phyloP scores from a whole-genome alignment of 2,113 vertebrate species.

The Raja brachyura region DNA sequence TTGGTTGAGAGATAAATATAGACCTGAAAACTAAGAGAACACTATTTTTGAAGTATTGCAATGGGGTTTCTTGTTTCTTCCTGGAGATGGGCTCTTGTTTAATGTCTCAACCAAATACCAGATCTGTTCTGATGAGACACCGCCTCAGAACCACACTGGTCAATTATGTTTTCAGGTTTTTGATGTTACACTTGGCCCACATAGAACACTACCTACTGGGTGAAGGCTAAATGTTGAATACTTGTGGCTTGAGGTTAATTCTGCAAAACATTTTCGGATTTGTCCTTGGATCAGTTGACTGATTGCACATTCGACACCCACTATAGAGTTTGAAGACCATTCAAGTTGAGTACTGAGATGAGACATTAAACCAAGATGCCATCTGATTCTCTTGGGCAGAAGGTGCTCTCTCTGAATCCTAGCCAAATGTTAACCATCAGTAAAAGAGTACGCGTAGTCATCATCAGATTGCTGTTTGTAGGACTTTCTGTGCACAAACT shows the following conservation, averaged over 20 bases:
- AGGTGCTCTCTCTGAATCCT: too few species aligned
- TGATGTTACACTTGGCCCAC: not conserved
- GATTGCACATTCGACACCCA: too few species aligned
- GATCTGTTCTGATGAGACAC: not conserved
- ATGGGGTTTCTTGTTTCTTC: not conserved
- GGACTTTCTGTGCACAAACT: too few species aligned
- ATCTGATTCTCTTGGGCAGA: too few species aligned
- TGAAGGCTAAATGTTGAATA: not conserved
- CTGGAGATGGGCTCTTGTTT: not conserved
- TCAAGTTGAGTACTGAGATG: too few species aligned
- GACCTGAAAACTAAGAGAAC: not conserved
- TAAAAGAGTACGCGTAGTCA: too few species aligned
- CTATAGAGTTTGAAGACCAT: too few species aligned
- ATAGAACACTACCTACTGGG: not conserved
- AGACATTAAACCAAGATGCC: too few species aligned
- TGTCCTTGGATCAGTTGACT: too few species aligned
- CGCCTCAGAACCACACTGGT: not conserved
- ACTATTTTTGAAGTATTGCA: not conserved
- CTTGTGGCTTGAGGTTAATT: not conserved
- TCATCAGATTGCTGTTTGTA: too few species aligned
- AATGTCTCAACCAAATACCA: not conserved
- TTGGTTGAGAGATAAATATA: not conserved
- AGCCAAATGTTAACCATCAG: not conserved
- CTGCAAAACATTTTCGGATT: not conserved
- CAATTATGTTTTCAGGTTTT: not conserved